A percentile compares a stretch with the other conserved stretches of the same genome.
phyloP scores from a whole-genome alignment of 2,113 vertebrate genomes.

The Probosciger aterrimus region DNA sequence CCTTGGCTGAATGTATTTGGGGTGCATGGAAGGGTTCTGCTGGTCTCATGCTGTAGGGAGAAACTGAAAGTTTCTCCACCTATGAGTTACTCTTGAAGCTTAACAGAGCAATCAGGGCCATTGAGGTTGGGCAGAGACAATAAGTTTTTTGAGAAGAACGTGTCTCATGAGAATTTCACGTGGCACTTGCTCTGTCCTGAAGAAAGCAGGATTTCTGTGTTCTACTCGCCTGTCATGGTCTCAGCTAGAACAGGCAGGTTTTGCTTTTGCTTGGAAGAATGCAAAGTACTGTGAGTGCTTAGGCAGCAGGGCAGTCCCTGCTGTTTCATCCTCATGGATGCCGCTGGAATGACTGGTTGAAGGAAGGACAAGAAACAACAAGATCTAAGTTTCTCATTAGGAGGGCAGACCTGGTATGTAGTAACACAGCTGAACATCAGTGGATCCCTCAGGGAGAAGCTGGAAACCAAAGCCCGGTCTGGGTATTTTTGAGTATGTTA shows the following conservation, averaged over 20 bases:
- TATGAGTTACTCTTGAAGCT: not conserved
- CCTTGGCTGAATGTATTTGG: not conserved
- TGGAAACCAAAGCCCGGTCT: not conserved
- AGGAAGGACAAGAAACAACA: not conserved
- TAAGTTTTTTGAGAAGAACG: not conserved
- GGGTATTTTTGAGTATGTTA: not conserved
- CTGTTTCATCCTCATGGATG: not conserved
- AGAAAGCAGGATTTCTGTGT: not conserved
- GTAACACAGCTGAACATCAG: not conserved
- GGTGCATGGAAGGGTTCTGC: not conserved
- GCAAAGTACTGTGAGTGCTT: not conserved
- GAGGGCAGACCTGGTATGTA: not conserved
- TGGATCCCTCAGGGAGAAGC: not conserved
- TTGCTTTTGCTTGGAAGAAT: not conserved
- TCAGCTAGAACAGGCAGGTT: not conserved
- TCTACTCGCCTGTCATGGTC: rapidly evolving
- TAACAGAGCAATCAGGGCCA: not conserved
- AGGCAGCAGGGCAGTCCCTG: not conserved
- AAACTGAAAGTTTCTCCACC: not conserved
- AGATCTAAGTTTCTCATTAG: not conserved
- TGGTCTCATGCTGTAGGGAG: not conserved
- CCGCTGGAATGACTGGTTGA: not conserved
- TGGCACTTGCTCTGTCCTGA: not conserved
- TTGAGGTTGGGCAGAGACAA: not conserved
- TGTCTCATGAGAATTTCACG: not conserved